A percentile compares a stretch with the other conserved stretches of the same genome.
Evolutionary conservation across 2,113 vertebrate species (phyloP).

Genomic region (Bostrychus sinensis): DNA sequence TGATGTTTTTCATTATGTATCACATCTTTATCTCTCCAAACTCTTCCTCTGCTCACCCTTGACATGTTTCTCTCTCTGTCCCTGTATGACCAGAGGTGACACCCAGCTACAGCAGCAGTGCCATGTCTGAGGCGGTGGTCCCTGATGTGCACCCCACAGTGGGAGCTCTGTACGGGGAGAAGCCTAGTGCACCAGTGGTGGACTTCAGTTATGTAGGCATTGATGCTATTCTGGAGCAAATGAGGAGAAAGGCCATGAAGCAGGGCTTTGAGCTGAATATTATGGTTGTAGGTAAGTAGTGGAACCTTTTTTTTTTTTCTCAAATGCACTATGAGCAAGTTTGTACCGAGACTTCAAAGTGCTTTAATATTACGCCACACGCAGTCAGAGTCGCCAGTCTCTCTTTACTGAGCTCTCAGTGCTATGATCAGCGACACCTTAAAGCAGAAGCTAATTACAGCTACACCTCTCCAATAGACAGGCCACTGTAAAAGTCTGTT

Average conservation of each 20-base stretch:
- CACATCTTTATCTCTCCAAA: too few relatives aligned
- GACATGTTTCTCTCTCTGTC: slow-evolving; percentile 13
- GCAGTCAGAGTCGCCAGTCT: slow-evolving; percentile 5
- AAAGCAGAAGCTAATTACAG: slow-evolving; percentile 40
- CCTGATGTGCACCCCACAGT: slow-evolving; percentile 64
- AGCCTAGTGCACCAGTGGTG: slow-evolving; percentile 59
- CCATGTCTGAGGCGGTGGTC: slow-evolving; percentile 86
- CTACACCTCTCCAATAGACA: slow-evolving; percentile 21
- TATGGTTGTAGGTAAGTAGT: slow-evolving; percentile 81
- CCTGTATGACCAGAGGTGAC: slow-evolving; percentile 74
- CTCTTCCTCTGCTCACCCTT: not conserved
- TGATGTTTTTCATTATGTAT: not conserved
- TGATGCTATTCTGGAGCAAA: slow-evolving; percentile 97
- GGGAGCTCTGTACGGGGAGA: slow-evolving; percentile 79
- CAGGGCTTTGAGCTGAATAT: slow-evolving; percentile 99
- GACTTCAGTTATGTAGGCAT: slow-evolving; percentile 98
- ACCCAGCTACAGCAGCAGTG: slow-evolving; percentile 73
- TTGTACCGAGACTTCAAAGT: slow-evolving; percentile 13
- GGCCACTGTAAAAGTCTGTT: slow-evolving; percentile 41
- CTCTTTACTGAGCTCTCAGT: slow-evolving; percentile 22
- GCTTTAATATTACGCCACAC: slow-evolving; percentile 45
- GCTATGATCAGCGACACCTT: slow-evolving; percentile 48
- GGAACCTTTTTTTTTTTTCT: not conserved
- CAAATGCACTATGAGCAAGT: not conserved
- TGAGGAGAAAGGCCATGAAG: slow-evolving; percentile 98